A percentile compares a stretch with the other conserved stretches of the same genome.
These are phyloP conservation scores for Idris sp. DNA, from an alignment of 1,140 invertebrate genomes.

Conservation along the genomic window DNA sequence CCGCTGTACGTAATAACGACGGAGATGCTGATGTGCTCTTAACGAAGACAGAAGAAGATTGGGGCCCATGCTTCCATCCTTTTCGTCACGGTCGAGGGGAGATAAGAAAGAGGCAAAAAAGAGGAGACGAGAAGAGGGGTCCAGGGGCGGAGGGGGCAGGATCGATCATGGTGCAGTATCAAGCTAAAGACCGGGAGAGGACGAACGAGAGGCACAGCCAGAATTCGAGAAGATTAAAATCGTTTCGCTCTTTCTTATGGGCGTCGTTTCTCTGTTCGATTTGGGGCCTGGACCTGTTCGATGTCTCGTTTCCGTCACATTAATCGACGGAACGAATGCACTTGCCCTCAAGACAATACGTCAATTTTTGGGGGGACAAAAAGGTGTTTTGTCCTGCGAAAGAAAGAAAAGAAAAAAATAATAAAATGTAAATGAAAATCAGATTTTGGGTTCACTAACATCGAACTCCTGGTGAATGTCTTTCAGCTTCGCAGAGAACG, in stretches of 20 bases:
- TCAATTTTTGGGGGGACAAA: too few relatives aligned
- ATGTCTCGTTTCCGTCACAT: slow-evolving; percentile 22
- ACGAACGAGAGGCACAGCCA: slow-evolving; percentile 54
- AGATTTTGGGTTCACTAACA: too few relatives aligned
- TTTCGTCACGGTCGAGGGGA: slow-evolving; percentile 36
- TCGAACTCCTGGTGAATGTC: too few relatives aligned
- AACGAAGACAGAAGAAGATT: slow-evolving; percentile 32
- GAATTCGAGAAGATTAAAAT: slow-evolving; percentile 70
- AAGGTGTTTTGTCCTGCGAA: slow-evolving; percentile 26
- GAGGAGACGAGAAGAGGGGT: slow-evolving; percentile 30
- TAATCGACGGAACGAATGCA: slow-evolving; percentile 59
- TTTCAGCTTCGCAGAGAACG: too few relatives aligned
- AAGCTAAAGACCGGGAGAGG: slow-evolving; percentile 58
- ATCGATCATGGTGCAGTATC: slow-evolving; percentile 56
- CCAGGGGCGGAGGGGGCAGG: slow-evolving; percentile 8
- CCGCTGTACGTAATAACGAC: slow-evolving; percentile 70
- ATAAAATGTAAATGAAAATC: too few relatives aligned
- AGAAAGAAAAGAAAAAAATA: too few relatives aligned
- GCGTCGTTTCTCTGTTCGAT: neutral
- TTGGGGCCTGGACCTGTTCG: neutral
- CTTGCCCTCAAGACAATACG: slow-evolving; percentile 49
- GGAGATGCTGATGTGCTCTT: slow-evolving; percentile 39
- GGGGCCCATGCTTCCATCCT: slow-evolving; percentile 27
- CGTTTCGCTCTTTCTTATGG: slow-evolving; percentile 37
- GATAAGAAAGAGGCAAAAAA: slow-evolving; percentile 39